These are phyloP conservation scores for Ovis canadensis DNA, from an alignment of 2,113 vertebrate genomes.

Conservation along the genomic window DNA sequence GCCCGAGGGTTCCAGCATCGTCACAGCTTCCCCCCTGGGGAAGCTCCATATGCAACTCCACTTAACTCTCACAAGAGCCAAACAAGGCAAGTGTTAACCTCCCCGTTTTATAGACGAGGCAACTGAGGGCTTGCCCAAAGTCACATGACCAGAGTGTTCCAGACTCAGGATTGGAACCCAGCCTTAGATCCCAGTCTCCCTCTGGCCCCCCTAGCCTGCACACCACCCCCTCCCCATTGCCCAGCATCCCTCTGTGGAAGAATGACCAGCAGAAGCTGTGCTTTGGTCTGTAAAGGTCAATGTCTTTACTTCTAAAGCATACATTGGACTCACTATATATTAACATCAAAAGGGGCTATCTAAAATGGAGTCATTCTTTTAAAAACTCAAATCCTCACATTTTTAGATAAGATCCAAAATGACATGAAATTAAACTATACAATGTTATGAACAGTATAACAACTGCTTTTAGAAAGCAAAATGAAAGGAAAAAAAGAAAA, in stretches of 20 bases:
- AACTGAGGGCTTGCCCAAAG: neutral
- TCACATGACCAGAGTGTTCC: neutral
- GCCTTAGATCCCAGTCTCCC: neutral
- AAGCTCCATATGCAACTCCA: neutral
- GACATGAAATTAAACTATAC: constrained; percentile 78
- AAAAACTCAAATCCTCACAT: constrained; percentile 68
- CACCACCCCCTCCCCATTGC: neutral
- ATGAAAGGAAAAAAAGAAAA: constrained; percentile 3
- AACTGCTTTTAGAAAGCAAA: constrained; percentile 75
- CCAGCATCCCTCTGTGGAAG: neutral
- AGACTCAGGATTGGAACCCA: neutral
- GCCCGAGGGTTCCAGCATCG: neutral
- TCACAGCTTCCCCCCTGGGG: neutral
- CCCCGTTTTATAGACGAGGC: neutral
- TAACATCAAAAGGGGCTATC: constrained; percentile 73
- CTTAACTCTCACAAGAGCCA: neutral
- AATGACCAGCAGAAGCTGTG: neutral
- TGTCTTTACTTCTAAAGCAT: constrained; percentile 74
- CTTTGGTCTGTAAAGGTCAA: constrained; percentile 51
- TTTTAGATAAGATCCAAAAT: constrained; percentile 69
- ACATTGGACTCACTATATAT: constrained; percentile 68
- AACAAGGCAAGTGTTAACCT: neutral
- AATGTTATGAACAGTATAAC: constrained; percentile 77
- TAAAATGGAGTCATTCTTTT: constrained; percentile 72
- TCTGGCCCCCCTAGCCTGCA: neutral